Percentiles rank a stretch among this genome's conserved stretches.
Conservation (phyloP, 2,888 invertebrate genomes). For the Papilio gigon region DNA sequence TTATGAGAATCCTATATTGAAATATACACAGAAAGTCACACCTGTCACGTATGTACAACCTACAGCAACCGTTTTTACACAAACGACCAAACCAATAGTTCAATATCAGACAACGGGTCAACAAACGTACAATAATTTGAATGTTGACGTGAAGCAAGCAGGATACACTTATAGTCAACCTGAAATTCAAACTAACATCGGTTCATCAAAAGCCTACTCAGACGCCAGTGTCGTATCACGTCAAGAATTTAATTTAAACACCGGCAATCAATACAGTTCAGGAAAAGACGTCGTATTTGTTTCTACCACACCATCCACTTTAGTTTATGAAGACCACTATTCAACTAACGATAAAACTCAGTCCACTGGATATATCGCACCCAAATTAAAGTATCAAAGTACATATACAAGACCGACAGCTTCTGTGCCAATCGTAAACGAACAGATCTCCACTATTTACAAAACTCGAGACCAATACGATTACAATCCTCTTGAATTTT, state of each 20-base stretch:
- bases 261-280: constrained; percentile 53
- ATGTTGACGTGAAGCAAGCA: constrained; percentile 58
- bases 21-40: constrained; percentile 65
- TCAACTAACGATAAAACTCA: constrained; percentile 60
- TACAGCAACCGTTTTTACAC: constrained; percentile 61
- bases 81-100: constrained; percentile 63
- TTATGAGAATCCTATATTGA: constrained; percentile 70
- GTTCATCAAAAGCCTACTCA: constrained; percentile 62
- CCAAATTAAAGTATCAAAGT: constrained; percentile 61
- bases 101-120: constrained; percentile 57
- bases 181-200: constrained; percentile 69
- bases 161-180: constrained; percentile 70
- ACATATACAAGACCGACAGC: constrained; percentile 60
- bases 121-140: constrained; percentile 54
- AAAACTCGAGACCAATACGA: constrained; percentile 59
- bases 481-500: constrained; percentile 54
- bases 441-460: constrained; percentile 58
- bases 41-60: constrained; percentile 65
- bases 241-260: constrained; percentile 67
- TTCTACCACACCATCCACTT: constrained; percentile 68
- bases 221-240: constrained; percentile 73
- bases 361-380: constrained; percentile 55
- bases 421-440: constrained; percentile 56
- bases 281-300: constrained; percentile 64
- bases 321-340: constrained; percentile 73